These are phyloP conservation scores for Aethes cnicana DNA, from an alignment of 2,888 invertebrate species.

Conservation along the genomic window DNA sequence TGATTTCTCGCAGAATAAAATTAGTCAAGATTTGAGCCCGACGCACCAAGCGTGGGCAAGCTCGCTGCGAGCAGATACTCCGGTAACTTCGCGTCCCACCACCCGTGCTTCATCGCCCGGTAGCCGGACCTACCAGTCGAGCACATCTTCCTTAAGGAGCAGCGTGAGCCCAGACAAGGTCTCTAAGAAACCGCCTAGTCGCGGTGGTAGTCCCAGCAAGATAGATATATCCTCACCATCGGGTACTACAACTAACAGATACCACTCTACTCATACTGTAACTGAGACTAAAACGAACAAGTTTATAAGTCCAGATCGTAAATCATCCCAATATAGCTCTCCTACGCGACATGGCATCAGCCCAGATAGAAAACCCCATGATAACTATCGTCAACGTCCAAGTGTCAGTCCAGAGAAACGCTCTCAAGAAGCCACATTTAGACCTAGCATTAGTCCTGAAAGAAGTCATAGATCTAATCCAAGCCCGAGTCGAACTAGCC, in stretches of 20 bases:
- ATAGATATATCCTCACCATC: slow-evolving; percentile 62
- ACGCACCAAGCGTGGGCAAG: slow-evolving; percentile 90
- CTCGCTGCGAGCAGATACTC: slow-evolving; percentile 86
- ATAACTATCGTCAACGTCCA: slow-evolving; percentile 44
- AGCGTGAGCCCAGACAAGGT: slow-evolving; percentile 77
- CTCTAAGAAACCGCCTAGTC: slow-evolving; percentile 58
- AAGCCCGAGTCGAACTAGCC: slow-evolving; percentile 30
- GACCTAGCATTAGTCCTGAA: slow-evolving; percentile 50
- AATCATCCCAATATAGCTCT: slow-evolving; percentile 50
- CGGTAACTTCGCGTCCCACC: slow-evolving; percentile 73
- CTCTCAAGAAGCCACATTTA: slow-evolving; percentile 39
- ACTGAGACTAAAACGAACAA: slow-evolving; percentile 54
- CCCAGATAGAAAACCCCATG: slow-evolving; percentile 55
- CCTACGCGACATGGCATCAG: slow-evolving; percentile 53
- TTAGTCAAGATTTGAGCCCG: slow-evolving; percentile 86
- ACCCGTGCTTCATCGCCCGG: slow-evolving; percentile 82
- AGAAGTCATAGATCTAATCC: slow-evolving; percentile 32
- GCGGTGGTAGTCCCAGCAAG: slow-evolving; percentile 59
- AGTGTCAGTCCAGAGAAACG: slow-evolving; percentile 63
- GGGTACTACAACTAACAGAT: slow-evolving; percentile 51
- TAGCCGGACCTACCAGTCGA: slow-evolving; percentile 76
- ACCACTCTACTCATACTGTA: slow-evolving; percentile 53
- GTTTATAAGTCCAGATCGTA: slow-evolving; percentile 52
- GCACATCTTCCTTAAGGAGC: slow-evolving; percentile 78
- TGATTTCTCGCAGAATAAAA: slow-evolving; percentile 80